Evolutionary conservation across 2,888 invertebrate genomes (phyloP).

Genomic region (Tortrix viridana): DNA sequence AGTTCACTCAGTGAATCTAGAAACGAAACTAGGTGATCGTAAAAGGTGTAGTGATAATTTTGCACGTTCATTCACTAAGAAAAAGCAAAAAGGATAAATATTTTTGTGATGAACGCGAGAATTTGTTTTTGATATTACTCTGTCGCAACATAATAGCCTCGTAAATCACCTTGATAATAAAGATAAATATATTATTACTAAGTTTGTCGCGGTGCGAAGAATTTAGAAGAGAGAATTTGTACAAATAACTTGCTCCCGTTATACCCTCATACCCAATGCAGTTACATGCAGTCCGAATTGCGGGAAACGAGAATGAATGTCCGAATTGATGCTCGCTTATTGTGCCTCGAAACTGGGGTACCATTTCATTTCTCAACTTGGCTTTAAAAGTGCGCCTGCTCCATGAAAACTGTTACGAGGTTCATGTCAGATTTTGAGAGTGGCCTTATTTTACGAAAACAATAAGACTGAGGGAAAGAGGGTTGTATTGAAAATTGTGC

Average conservation of each 20-base stretch:
- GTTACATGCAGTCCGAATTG: slow-evolving; percentile 17
- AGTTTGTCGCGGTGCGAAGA: too few species aligned
- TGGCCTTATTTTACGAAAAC: background rate
- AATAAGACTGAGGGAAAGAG: background rate
- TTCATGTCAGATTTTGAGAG: background rate
- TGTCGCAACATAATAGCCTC: too few species aligned
- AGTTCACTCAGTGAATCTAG: too few species aligned
- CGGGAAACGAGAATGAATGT: slow-evolving; percentile 2
- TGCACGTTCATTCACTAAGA: too few species aligned
- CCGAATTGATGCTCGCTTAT: slow-evolving; percentile 17
- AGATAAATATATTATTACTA: too few species aligned
- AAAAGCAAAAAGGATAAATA: too few species aligned
- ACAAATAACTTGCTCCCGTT: slow-evolving; percentile 2
- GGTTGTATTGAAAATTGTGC: background rate
- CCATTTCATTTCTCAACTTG: slow-evolving; percentile 13
- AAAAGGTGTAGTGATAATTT: too few species aligned
- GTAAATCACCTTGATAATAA: too few species aligned
- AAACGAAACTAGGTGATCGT: too few species aligned
- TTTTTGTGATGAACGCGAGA: too few species aligned
- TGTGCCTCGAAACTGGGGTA: slow-evolving; percentile 9
- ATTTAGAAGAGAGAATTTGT: too few species aligned
- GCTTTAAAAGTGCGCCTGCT: slow-evolving; percentile 5
- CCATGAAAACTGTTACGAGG: background rate
- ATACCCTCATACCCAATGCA: background rate
- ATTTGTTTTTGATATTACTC: too few species aligned